Conservation (phyloP, 2,797 vertebrate species). For the Chelmon rostratus region DNA sequence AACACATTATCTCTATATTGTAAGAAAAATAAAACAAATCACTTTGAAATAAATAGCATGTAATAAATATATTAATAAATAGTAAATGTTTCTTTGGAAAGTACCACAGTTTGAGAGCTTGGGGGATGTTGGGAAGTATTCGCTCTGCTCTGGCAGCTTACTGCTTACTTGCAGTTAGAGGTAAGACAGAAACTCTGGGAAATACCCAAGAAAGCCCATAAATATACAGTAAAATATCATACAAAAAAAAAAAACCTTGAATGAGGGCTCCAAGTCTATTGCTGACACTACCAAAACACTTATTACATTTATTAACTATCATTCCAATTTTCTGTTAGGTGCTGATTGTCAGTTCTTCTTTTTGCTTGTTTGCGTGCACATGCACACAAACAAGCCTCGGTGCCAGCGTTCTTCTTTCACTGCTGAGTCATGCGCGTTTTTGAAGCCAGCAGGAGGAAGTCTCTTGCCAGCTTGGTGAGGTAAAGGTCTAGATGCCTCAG, state of each 20-base stretch:
- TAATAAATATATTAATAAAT: constrained; percentile 83
- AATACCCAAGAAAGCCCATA: constrained; percentile 74
- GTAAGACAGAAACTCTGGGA: constrained; percentile 78
- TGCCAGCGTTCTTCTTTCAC: background rate
- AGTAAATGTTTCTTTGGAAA: constrained; percentile 79
- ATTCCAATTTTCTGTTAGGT: background rate
- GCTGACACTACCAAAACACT: constrained; percentile 5
- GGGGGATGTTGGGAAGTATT: constrained; percentile 58
- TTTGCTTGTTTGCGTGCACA: background rate
- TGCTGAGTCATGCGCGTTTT: constrained; percentile 52
- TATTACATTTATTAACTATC: constrained; percentile 10
- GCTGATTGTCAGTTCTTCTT: constrained; percentile 10
- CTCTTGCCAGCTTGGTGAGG: constrained; percentile 83
- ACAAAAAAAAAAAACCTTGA: constrained; percentile 12
- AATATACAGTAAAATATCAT: constrained; percentile 27
- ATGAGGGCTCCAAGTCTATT: background rate
- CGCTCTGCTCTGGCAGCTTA: constrained; percentile 17
- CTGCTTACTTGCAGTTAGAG: constrained; percentile 50
- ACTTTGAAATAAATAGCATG: constrained; percentile 76
- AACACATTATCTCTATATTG: constrained; percentile 60
- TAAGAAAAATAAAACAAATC: constrained; percentile 71
- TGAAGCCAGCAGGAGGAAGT: constrained; percentile 81
- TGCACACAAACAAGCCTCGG: no score
- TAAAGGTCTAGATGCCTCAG: constrained; percentile 86
- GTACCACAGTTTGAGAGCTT: constrained; percentile 64